A percentile compares a stretch with the other conserved stretches of the same genome.
Conservation (phyloP, 2,113 vertebrate genomes). For the Tychaedon coryphoeus region DNA sequence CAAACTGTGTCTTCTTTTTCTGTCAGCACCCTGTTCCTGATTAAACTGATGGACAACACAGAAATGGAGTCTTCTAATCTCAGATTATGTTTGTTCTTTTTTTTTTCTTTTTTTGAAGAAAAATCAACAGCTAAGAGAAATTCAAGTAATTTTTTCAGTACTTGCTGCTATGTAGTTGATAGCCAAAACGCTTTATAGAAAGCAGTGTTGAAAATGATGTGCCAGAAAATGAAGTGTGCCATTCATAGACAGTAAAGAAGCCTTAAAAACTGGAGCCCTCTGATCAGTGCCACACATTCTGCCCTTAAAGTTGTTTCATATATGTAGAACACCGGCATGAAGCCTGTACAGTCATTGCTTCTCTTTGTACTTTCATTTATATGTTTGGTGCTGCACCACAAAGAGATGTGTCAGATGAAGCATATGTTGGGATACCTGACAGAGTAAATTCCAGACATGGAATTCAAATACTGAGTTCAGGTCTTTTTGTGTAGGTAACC, state of each 20-base stretch:
- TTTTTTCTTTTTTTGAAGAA: not conserved
- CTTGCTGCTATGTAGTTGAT: not conserved
- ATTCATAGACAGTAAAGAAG: not conserved
- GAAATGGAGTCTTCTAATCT: not conserved
- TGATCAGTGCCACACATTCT: not conserved
- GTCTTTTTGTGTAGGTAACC: conserved; percentile 9
- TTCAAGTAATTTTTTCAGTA: not conserved
- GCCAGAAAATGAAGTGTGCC: not conserved
- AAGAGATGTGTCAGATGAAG: not conserved
- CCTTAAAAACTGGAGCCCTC: not conserved
- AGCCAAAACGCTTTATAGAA: not conserved
- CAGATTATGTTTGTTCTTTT: not conserved
- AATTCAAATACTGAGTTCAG: not conserved
- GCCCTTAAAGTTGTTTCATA: not conserved
- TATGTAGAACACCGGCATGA: not conserved
- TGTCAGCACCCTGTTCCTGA: not conserved
- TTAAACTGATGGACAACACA: not conserved
- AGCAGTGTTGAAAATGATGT: not conserved
- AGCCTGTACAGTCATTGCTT: not conserved
- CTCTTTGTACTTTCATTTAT: not conserved
- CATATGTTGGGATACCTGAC: not conserved
- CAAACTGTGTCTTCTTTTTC: not conserved
- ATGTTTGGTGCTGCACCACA: not conserved
- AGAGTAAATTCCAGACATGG: not conserved
- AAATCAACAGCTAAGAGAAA: not conserved